Percentiles rank a stretch among this genome's conserved stretches.
Evolutionary conservation across 2,888 invertebrate genomes (phyloP).

Genomic region (Plagodis pulveraria): DNA sequence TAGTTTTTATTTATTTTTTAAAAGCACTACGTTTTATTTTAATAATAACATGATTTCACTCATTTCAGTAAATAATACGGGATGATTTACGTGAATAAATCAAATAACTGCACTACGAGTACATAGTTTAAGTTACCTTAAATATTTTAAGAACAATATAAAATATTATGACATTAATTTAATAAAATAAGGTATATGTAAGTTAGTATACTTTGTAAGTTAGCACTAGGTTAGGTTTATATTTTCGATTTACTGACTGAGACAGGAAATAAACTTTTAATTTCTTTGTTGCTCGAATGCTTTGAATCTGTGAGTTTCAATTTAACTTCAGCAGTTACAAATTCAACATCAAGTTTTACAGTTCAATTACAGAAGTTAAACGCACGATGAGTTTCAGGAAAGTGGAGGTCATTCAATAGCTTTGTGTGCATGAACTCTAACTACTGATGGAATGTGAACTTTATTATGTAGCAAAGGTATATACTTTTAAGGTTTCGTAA

Average conservation of each 20-base stretch:
- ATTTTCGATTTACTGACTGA: slow-evolving; percentile 3
- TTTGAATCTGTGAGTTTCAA: slow-evolving; percentile 34
- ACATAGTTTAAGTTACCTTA: too few relatives aligned
- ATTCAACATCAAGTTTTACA: slow-evolving; percentile 34
- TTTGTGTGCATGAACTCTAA: slow-evolving; percentile 10
- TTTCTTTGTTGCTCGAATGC: slow-evolving; percentile 28
- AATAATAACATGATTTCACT: too few relatives aligned
- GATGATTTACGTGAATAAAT: too few relatives aligned
- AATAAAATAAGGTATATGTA: too few relatives aligned
- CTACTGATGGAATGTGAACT: not conserved
- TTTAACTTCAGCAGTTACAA: slow-evolving; percentile 34
- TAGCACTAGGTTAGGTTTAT: not conserved
- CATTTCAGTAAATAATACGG: too few relatives aligned
- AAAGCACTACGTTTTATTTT: too few relatives aligned
- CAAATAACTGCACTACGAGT: too few relatives aligned
- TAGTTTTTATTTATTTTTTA: too few relatives aligned
- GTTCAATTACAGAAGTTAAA: slow-evolving; percentile 37
- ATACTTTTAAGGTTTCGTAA: too few relatives aligned
- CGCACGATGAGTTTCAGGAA: slow-evolving; percentile 27
- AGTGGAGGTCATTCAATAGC: slow-evolving; percentile 23
- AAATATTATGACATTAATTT: too few relatives aligned
- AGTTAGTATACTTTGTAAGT: not conserved
- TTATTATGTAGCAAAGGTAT: not conserved
- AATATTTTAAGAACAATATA: too few relatives aligned
- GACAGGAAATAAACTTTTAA: slow-evolving; percentile 19